These are phyloP conservation scores for Dendrocopos noguchii DNA, from an alignment of 2,113 vertebrate genomes.

Conservation along the genomic window DNA sequence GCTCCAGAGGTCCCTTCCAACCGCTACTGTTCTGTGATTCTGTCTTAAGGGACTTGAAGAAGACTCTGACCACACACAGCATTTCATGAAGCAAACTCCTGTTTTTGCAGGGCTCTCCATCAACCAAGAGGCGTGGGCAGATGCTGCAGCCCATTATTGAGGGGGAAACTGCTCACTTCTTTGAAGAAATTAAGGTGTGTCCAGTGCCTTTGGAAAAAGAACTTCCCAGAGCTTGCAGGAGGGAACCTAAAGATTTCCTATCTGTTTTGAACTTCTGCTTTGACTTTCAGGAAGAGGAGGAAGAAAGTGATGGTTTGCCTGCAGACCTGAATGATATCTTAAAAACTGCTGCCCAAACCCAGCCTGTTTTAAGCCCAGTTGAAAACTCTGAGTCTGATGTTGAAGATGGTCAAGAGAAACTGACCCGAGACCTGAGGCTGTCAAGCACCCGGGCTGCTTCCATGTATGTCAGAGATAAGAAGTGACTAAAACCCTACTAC, in stretches of 20 bases:
- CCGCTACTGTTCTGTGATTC: not conserved
- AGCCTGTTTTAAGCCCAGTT: slow-evolving; percentile 69
- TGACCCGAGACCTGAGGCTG: slow-evolving; percentile 89
- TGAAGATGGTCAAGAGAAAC: slow-evolving; percentile 88
- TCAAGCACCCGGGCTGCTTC: slow-evolving; percentile 93
- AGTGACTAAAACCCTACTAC: not conserved
- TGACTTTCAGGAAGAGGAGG: slow-evolving; percentile 79
- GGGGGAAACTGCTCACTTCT: slow-evolving; percentile 97
- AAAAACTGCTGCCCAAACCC: slow-evolving; percentile 77
- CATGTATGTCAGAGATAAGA: slow-evolving; percentile 78
- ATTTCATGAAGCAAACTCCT: not conserved
- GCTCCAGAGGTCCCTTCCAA: too few relatives aligned
- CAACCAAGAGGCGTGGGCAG: slow-evolving; percentile 91
- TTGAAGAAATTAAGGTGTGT: slow-evolving; percentile 93
- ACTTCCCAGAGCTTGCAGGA: not conserved
- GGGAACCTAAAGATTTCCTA: not conserved
- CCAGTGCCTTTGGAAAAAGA: not conserved
- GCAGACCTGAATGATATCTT: slow-evolving; percentile 86
- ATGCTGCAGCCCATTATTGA: slow-evolving; percentile 97
- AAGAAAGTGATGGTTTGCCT: slow-evolving; percentile 82
- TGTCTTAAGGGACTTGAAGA: not conserved
- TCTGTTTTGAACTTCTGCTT: not conserved
- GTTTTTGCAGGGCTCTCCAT: slow-evolving; percentile 87
- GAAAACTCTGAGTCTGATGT: slow-evolving; percentile 80
- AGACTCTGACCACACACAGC: not conserved